A percentile compares a stretch with the other conserved stretches of the same genome.
phyloP scores from a whole-genome alignment of 1,140 invertebrate genomes.

The Phymorhynchus buccinoides region DNA sequence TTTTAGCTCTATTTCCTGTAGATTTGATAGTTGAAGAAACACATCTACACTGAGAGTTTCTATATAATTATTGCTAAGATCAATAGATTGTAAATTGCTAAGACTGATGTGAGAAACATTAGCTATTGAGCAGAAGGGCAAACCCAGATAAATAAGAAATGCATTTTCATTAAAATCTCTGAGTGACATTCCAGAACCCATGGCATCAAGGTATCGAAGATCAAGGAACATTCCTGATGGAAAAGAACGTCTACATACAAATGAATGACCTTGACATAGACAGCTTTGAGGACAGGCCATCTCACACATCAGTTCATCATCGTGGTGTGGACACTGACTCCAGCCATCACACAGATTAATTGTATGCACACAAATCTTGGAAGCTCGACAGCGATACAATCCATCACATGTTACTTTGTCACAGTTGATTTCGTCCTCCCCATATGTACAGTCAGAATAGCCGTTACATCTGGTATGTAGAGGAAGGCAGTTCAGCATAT shows the following conservation, averaged over 20 bases:
- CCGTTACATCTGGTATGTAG: background rate
- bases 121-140: background rate
- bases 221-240: background rate
- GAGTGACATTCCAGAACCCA: background rate
- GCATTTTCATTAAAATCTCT: background rate
- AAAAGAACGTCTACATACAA: background rate
- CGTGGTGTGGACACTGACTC: background rate
- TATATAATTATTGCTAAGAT: background rate
- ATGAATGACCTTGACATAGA: too few species aligned
- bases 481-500: background rate
- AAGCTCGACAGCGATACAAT: background rate
- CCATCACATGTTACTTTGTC: background rate
- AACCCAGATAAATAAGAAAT: background rate
- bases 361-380: too few species aligned
- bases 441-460: background rate
- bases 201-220: too few species aligned
- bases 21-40: background rate
- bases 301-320: background rate
- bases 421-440: too few species aligned
- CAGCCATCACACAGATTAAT: conserved; percentile 12
- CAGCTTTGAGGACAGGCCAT: background rate
- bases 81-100: background rate
- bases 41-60: background rate
- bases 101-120: background rate
- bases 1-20: background rate